These are phyloP conservation scores for Galleria mellonella DNA, from an alignment of 1,140 invertebrate species.

Conservation along the genomic window DNA sequence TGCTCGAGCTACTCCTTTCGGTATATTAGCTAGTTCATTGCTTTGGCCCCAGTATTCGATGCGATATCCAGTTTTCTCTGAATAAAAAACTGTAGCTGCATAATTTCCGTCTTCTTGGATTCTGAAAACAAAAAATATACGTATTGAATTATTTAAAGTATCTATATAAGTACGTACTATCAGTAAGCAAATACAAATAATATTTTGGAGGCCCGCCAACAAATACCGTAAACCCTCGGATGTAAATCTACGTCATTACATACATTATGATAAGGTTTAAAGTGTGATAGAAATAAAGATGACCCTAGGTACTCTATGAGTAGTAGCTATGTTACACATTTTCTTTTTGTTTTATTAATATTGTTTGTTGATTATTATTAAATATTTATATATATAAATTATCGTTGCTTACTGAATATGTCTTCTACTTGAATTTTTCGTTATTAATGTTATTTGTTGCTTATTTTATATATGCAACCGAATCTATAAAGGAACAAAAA, in stretches of 20 bases:
- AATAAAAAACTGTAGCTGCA: slow-evolving; percentile 82
- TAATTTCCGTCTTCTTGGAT: slow-evolving; percentile 83
- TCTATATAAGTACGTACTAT: too few species aligned
- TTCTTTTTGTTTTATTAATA: too few species aligned
- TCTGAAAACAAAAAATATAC: slow-evolving; percentile 50
- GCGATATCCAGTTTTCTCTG: slow-evolving; percentile 78
- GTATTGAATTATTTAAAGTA: slow-evolving; percentile 1
- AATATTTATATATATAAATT: too few species aligned
- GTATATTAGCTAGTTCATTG: slow-evolving; percentile 78
- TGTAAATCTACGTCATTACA: slow-evolving; percentile 1
- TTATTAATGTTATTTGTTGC: too few species aligned
- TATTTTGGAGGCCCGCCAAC: slow-evolving; percentile 12
- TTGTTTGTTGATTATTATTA: too few species aligned
- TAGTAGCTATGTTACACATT: too few species aligned
- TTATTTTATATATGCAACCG: too few species aligned
- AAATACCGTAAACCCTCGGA: neutral
- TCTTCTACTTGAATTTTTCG: too few species aligned
- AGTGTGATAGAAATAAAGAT: too few species aligned
- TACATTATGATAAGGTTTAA: slow-evolving; percentile 2
- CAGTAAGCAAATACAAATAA: slow-evolving; percentile 8
- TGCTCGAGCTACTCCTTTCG: slow-evolving; percentile 79
- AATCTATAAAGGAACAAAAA: too few species aligned
- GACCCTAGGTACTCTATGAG: too few species aligned
- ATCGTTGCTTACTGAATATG: too few species aligned
- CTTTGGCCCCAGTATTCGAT: slow-evolving; percentile 86